Evolutionary conservation across 2,113 vertebrate genomes (phyloP), one percentile per base, ranked within the genome.

Genomic region (Sitta europaea): DNA sequence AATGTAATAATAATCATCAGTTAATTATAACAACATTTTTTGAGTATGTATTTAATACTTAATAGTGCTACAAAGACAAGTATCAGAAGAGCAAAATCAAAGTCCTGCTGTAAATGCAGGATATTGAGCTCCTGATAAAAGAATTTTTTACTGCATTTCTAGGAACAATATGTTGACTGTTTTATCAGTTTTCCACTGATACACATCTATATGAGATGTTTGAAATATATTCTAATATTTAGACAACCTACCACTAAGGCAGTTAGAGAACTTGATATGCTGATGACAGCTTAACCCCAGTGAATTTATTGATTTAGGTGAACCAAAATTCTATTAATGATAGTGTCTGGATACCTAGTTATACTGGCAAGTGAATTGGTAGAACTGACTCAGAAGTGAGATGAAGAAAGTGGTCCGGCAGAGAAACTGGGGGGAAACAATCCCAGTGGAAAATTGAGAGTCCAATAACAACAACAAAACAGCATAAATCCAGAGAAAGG

Each of bases 21-120:
- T 66, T 86, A 91, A 92, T 94, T 91, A 59, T 40, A 55, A 59
- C 9, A 36, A 75, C 42, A 15, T 58, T 92, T 84, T 14, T 13
- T 15, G 58, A 78, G 12, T 72, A 61, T 61, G 48, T 55, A 76
- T 88, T 91, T 86, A 95, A 90, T 78, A 90, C 61, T 81, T 81
- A 87, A 57, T 28, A 85, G 33, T 76, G 47, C 47, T 95, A 50
- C 51, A 90, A 85, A 88, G 38, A 35, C 5, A 31, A 85, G 33
- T 17, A 35, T 48, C n/a, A 47, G 51, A 87, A 92, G 12, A 85
- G n/a, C 4, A 81, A 73, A 92, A 77, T 79, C 88, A 58, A 47
- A 77, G 27, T 10, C 15, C 24, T 4, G 18, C 14, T 78, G 38
- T 58, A 93, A 95, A 94, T 78, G 6, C 27, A 59, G 22, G 12